Evolutionary conservation across 2,888 invertebrate species (phyloP).

Genomic region (Orthosia gracilis): DNA sequence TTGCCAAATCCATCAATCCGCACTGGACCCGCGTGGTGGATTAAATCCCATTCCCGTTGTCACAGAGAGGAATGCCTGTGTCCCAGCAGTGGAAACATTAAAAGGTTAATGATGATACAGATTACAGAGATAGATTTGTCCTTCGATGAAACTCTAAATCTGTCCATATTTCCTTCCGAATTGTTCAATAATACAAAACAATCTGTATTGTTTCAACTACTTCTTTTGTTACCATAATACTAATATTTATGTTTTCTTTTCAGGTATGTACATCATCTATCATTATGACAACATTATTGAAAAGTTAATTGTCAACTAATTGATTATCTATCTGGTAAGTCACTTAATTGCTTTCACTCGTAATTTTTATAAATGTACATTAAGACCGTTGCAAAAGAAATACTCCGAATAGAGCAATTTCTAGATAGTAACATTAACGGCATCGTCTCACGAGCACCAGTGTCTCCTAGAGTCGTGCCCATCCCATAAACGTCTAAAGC

Average conservation of each 20-base stretch:
- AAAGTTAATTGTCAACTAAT: background rate
- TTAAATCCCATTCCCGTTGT: no score
- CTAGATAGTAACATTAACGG: slow-evolving; percentile 26
- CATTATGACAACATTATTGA: background rate
- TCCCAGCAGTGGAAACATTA: no score
- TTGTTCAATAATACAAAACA: background rate
- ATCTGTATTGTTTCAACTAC: slow-evolving; percentile 4
- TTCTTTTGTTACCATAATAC: background rate
- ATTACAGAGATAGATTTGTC: background rate
- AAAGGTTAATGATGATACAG: no score
- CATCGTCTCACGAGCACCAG: slow-evolving; percentile 29
- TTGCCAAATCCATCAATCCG: no score
- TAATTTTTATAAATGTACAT: background rate
- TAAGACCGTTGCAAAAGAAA: background rate
- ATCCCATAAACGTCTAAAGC: slow-evolving; percentile 51
- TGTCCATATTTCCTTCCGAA: background rate
- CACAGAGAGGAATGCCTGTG: no score
- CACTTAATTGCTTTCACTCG: slow-evolving; percentile 3
- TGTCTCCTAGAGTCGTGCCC: slow-evolving; percentile 39
- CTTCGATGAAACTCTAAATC: slow-evolving; percentile 1
- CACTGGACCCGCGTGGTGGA: no score
- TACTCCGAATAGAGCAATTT: background rate
- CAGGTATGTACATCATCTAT: slow-evolving; percentile 49
- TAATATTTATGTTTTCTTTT: slow-evolving; percentile 47
- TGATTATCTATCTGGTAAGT: slow-evolving; percentile 29